Evolutionary conservation across 2,888 invertebrate genomes (phyloP).

Genomic region (Oscheius sp.): DNA sequence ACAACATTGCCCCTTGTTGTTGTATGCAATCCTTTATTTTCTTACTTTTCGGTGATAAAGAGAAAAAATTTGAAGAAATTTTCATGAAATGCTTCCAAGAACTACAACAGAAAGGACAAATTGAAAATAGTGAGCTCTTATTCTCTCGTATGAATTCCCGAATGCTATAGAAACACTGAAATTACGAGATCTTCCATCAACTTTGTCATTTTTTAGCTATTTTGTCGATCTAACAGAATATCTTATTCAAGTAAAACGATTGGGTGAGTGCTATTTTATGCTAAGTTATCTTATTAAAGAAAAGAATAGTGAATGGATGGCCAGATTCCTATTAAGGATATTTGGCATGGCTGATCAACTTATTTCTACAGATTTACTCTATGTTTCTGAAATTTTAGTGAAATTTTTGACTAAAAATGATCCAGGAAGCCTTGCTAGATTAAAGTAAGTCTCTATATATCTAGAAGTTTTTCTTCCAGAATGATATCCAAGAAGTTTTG

Average conservation of each 20-base stretch:
- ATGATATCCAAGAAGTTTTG: conserved; percentile 15
- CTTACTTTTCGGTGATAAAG: conserved; percentile 17
- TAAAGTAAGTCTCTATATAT: background rate
- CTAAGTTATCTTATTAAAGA: background rate
- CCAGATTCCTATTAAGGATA: background rate
- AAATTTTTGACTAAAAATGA: background rate
- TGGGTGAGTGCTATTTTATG: background rate
- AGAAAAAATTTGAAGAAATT: conserved; percentile 12
- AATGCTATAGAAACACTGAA: background rate
- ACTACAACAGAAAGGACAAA: background rate
- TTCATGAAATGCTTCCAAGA: conserved; percentile 8
- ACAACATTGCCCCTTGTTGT: background rate
- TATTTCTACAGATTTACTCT: background rate
- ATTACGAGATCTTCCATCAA: background rate
- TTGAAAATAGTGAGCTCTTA: background rate
- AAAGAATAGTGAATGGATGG: background rate
- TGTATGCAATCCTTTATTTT: conserved; percentile 14
- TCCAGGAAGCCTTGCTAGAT: background rate
- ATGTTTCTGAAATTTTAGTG: conserved; percentile 4
- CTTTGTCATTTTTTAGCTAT: background rate
- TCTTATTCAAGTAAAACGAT: background rate
- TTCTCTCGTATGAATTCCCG: background rate
- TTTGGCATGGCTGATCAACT: conserved; percentile 21
- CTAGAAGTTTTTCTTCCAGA: background rate
- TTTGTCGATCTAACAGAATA: conserved; percentile 5